Evolutionary conservation across 1,140 invertebrate species (phyloP).

Genomic region (Brachionus sp.): DNA sequence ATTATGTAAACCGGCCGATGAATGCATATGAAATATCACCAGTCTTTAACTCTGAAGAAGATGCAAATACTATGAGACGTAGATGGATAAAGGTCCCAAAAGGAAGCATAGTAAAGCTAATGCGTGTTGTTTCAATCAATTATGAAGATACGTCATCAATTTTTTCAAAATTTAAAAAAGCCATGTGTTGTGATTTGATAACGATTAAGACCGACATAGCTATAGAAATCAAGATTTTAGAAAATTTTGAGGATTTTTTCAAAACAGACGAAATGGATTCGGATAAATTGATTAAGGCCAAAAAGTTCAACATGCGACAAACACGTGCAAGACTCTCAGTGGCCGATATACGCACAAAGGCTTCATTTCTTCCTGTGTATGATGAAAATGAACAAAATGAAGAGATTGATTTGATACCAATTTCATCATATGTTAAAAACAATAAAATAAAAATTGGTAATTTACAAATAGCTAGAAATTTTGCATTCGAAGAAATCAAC

Average conservation of each 20-base stretch:
- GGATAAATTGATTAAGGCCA: background rate
- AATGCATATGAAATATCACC: constrained; percentile 27
- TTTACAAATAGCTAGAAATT: constrained; percentile 22
- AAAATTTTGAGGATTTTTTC: constrained; percentile 13
- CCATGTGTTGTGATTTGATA: background rate
- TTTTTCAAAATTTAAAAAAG: background rate
- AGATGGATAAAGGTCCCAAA: constrained; percentile 15
- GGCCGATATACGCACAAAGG: background rate
- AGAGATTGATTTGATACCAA: constrained; percentile 44
- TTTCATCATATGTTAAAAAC: background rate
- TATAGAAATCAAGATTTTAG: constrained; percentile 14
- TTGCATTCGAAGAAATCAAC: background rate
- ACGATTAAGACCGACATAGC: background rate
- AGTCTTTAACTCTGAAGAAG: background rate
- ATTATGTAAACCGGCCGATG: constrained; percentile 23
- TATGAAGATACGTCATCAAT: constrained; percentile 1
- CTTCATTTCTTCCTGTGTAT: constrained; percentile 18
- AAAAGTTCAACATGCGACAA: background rate
- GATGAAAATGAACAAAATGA: background rate
- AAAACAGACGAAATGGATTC: background rate
- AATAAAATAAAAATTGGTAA: constrained; percentile 16
- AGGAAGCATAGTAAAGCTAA: background rate
- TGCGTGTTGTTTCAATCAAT: constrained; percentile 12
- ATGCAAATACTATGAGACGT: background rate
- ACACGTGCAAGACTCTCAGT: background rate